Evolutionary conservation across 1,140 invertebrate genomes (phyloP), one percentile per base, ranked within the genome.

Genomic region (Fopius arisanus): DNA sequence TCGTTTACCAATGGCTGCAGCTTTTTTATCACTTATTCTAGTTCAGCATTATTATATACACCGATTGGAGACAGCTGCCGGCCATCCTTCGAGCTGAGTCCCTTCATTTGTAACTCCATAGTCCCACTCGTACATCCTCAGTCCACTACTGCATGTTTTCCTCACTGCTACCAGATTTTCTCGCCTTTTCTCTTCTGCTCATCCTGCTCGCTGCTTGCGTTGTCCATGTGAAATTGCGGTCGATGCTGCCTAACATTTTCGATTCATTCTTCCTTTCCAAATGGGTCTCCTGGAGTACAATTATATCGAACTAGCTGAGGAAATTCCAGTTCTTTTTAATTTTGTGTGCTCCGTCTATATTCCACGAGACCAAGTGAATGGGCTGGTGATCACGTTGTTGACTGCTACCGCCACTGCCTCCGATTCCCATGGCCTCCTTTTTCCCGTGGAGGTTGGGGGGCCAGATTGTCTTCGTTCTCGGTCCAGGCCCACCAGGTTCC

Each of bases 271-370:
- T 63, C 21, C 69, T 33, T 59, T 72, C 73, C 26, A 71, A 4
- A 66, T 73, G 74, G 12, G 73, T 74, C 51, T 77, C 76, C 41
- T 74, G 72, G 10, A 75, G 33, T 6, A 68, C 28, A 41, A 77
- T 70, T 10, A 77, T 66, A 14, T 77, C 75, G 29, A 62, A 72
- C 31, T 69, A 9, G 5, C 67, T 37, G 28, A 77, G 19, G 14
- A 41, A 74, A 1, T 69, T 29, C 48, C 68, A 62, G 4, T 54
- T 6, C 12, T 54, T 21, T 23, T 54, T 54, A n/a, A 54, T 54
- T 23, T 43, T 43, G n/a, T 43, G 14, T 14, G 5, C 41, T 43
- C 41, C 41, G n/a, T 43, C n/a, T 10, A 43, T 43, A 16, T 43
- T 43, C 41, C 41, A 43, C 3, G 41, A 43, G 41, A 43, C 41